Percentiles rank a stretch among this genome's conserved stretches.
phyloP scores from a whole-genome alignment of 2,113 vertebrate genomes.

The Neoarius graeffei region DNA sequence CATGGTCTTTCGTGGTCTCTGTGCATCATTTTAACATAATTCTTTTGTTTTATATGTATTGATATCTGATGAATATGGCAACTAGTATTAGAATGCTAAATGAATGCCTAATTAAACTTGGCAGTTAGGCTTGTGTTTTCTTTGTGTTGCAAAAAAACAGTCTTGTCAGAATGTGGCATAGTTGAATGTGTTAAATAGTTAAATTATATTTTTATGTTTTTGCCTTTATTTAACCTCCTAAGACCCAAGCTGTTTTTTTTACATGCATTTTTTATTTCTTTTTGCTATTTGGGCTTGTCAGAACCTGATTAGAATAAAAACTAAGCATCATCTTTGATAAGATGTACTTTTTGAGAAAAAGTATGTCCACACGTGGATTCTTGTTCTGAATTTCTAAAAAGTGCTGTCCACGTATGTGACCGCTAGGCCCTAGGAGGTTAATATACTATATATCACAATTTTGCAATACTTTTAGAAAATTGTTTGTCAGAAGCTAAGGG shows the following conservation, averaged over 20 bases:
- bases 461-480: background rate
- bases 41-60: background rate
- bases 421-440: too few species aligned
- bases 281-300: too few species aligned
- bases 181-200: background rate
- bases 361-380: too few species aligned
- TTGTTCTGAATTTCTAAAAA: too few species aligned
- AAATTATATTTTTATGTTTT: background rate
- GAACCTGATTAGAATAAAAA: too few species aligned
- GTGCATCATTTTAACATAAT: background rate
- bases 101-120: background rate
- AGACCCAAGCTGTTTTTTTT: too few species aligned
- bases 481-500: conserved; percentile 53
- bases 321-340: too few species aligned
- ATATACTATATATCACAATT: too few species aligned
- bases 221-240: too few species aligned
- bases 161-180: background rate
- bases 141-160: background rate
- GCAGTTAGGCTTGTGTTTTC: background rate
- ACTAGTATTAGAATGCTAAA: background rate
- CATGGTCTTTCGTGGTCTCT: background rate
- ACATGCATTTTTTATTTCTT: too few species aligned
- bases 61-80: background rate
- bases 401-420: too few species aligned
- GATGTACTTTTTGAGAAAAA: too few species aligned